These are phyloP conservation scores for Gerris buenoi DNA, from an alignment of 1,140 invertebrate species.

Conservation along the genomic window DNA sequence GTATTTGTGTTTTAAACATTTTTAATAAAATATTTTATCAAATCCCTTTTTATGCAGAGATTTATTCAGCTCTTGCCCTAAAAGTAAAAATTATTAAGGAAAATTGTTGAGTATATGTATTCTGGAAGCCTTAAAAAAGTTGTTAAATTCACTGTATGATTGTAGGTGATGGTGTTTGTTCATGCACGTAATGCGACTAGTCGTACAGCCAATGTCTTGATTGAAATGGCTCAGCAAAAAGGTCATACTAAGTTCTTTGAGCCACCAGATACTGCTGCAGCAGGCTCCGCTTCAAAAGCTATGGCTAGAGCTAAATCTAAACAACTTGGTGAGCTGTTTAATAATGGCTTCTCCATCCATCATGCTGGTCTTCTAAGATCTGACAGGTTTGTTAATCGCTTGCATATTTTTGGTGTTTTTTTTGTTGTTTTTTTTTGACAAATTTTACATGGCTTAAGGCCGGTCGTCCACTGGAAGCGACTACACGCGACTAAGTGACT, in stretches of 20 bases:
- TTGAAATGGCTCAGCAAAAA: constrained; percentile 58
- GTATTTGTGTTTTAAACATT: no score
- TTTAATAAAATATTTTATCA: no score
- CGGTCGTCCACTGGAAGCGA: no score
- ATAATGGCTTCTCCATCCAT: constrained; percentile 81
- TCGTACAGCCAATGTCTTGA: constrained; percentile 62
- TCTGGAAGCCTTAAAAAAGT: no score
- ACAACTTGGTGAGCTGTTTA: constrained; percentile 64
- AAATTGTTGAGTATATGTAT: no score
- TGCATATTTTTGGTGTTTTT: no score
- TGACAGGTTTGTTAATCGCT: constrained; percentile 57
- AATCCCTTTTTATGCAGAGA: no score
- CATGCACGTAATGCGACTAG: constrained; percentile 92
- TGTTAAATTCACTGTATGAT: constrained; percentile 5
- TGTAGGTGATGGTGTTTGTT: constrained; percentile 93
- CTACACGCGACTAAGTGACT: no score
- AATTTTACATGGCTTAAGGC: no score
- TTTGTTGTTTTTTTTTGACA: no score
- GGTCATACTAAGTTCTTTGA: constrained; percentile 52
- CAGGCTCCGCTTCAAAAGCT: constrained; percentile 41
- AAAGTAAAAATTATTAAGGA: no score
- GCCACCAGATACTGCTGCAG: constrained; percentile 40
- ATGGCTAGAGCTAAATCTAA: constrained; percentile 58
- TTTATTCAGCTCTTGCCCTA: no score
- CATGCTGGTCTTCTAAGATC: constrained; percentile 86